A percentile compares a stretch with the other conserved stretches of the same genome.
phyloP scores from a whole-genome alignment of 2,797 vertebrate genomes.

The Cottoperca gobio region DNA sequence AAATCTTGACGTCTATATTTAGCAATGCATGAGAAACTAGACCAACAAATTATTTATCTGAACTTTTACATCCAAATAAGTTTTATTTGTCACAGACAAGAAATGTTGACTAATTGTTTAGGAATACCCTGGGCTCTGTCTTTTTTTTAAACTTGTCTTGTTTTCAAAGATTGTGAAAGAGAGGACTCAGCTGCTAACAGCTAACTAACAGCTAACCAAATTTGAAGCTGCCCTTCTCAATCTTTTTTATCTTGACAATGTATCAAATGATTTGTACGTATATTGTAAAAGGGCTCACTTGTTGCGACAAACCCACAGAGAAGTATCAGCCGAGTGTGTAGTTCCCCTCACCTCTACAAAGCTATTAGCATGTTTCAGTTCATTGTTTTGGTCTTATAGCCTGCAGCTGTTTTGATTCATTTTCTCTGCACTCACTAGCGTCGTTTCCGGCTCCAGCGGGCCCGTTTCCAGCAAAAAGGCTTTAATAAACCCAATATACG shows the following conservation, averaged over 20 bases:
- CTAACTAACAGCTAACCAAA: too few species aligned
- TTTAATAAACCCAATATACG: too few species aligned
- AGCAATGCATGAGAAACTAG: not conserved
- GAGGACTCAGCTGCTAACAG: not conserved
- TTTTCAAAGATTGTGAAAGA: not conserved
- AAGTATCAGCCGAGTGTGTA: not conserved
- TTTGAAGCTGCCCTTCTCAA: not conserved
- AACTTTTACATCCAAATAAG: slow-evolving; percentile 7
- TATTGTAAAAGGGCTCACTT: not conserved
- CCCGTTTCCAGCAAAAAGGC: not conserved
- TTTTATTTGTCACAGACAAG: not conserved
- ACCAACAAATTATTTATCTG: not conserved
- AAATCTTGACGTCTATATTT: slow-evolving; percentile 19
- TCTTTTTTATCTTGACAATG: not conserved
- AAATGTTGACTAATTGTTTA: slow-evolving; percentile 11
- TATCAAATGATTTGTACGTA: not conserved
- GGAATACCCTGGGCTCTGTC: not conserved
- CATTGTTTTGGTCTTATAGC: not conserved
- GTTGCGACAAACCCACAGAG: not conserved
- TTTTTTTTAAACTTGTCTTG: slow-evolving; percentile 4
- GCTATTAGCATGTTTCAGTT: not conserved
- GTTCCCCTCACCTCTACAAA: too few species aligned
- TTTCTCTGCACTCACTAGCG: not conserved
- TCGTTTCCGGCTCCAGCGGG: too few species aligned
- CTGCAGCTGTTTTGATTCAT: not conserved